Base-by-base conservation (phyloP, 2,113 vertebrate species). In the Scopus umbretta region DNA sequence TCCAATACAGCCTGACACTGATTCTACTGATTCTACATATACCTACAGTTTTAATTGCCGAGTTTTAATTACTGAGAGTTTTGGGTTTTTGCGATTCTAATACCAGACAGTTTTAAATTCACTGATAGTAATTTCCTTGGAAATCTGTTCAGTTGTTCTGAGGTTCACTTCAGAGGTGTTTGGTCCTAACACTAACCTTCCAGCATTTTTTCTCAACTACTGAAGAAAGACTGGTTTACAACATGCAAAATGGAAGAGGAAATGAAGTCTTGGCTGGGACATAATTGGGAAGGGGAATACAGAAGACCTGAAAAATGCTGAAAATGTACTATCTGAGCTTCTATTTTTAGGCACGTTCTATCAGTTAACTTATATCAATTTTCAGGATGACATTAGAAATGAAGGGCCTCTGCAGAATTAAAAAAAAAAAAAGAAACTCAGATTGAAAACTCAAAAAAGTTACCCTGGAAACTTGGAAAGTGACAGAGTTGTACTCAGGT, bases 331-430 rank as follows among this genome's bases (percentile, higher is more conserved):
- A 20, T 71, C 71, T 49, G 11, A 49, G 2, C 3, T 85, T 58
- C 4, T 47, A 2, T 52, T 66, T 73, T 82, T 45, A 58, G 9
- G 12, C 4, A 47, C 4, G 20, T 56, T 56, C 1, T 30, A n/a
- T 52, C 42, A 32, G 7, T 50, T 72, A 73, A 2, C 4, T 2
- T 83, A 16, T 20, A 47, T 10, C 2, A 34, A 4, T 76, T 87
- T 84, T 61, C 13, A 40, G 6, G 47, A 67, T 59, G 63, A 43
- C 36, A 22, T 32, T 63, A 45, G 5, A 70, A 87, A 27, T 52
- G 0, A 25, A 55, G 2, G 2, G 17, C 0, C 9, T 56, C 84
- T 8, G 4, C n/a, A n/a, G n/a, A n/a, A n/a, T n/a, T 29, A 13
- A 68, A 49, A 86, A 17, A 27, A 27, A 36, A 16, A 18, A 18